Percentiles rank a stretch among this genome's conserved stretches.
Conservation (phyloP, 2,113 vertebrate genomes). For the Brachionichthys hirsutus region DNA sequence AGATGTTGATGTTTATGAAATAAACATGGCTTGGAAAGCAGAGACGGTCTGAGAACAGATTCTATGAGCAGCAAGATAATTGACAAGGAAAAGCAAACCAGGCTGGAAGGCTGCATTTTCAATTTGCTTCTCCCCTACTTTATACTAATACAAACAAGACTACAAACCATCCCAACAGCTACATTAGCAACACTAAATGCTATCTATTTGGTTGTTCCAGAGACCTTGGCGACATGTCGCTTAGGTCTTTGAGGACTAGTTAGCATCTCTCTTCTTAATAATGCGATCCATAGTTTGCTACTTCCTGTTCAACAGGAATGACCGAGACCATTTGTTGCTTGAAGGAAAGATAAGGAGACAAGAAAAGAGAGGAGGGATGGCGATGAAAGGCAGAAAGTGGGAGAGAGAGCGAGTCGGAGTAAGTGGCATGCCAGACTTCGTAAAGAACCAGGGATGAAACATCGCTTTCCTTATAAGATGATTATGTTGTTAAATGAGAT, state of each 20-base stretch:
- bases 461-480: constrained; percentile 68
- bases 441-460: constrained; percentile 68
- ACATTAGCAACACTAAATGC: no score
- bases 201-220: constrained; percentile 24
- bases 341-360: constrained; percentile 21
- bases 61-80: constrained; percentile 33
- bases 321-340: constrained; percentile 34
- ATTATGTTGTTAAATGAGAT: constrained; percentile 80
- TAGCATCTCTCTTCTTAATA: constrained; percentile 46
- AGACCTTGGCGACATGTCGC: constrained; percentile 65
- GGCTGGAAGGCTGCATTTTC: constrained; percentile 27
- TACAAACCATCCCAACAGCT: no score
- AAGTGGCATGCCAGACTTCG: constrained; percentile 58
- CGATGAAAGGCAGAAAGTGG: constrained; percentile 26
- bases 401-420: constrained; percentile 28
- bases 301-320: constrained; percentile 30
- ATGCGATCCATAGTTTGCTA: constrained; percentile 20
- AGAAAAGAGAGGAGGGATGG: constrained; percentile 16
- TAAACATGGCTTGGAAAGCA: constrained; percentile 46
- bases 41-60: constrained; percentile 1
- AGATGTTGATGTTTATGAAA: constrained; percentile 64
- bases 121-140: neutral
- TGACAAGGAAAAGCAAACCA: constrained; percentile 41
- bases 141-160: neutral
- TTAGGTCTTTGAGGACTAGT: constrained; percentile 42